Percentiles rank a stretch among this genome's conserved stretches.
phyloP scores from a whole-genome alignment of 1,140 invertebrate species.

The Nephila pilipes region DNA sequence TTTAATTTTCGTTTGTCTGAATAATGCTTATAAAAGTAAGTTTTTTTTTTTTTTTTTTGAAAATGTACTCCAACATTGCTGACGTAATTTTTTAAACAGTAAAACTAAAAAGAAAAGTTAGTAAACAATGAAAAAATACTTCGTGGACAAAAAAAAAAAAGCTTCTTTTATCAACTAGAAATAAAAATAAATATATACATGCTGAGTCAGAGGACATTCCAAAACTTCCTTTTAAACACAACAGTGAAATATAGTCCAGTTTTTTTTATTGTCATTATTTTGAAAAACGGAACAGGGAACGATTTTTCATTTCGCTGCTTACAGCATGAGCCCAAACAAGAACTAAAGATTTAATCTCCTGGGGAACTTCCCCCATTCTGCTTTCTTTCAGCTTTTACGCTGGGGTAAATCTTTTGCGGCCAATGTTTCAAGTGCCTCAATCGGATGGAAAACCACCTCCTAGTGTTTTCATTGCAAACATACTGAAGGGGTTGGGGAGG shows the following conservation, averaged over 20 bases:
- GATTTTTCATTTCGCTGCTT: slow-evolving; percentile 58
- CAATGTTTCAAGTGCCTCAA: slow-evolving; percentile 60
- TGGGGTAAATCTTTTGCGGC: slow-evolving; percentile 59
- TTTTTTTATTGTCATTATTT: slow-evolving; percentile 19
- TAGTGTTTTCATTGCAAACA: slow-evolving; percentile 59
- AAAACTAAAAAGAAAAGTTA: no score
- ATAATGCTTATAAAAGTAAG: no score
- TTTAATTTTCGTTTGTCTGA: no score
- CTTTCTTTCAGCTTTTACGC: background rate
- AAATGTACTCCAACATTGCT: no score
- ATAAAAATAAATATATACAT: background rate
- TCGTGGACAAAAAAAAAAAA: no score
- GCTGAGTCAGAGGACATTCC: background rate
- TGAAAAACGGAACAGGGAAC: background rate
- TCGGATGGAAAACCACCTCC: slow-evolving; percentile 50
- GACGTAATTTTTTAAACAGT: no score
- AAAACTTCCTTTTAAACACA: background rate
- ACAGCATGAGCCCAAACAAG: slow-evolving; percentile 37
- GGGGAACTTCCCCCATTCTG: background rate
- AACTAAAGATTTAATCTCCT: slow-evolving; percentile 54
- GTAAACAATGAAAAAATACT: no score
- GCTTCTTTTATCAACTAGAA: no score
- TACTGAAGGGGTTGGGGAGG: background rate
- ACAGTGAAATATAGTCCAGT: background rate
- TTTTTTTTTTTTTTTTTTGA: no score